These are phyloP conservation scores for Capromys pilorides DNA, from an alignment of 2,797 vertebrate genomes.

Conservation along the genomic window DNA sequence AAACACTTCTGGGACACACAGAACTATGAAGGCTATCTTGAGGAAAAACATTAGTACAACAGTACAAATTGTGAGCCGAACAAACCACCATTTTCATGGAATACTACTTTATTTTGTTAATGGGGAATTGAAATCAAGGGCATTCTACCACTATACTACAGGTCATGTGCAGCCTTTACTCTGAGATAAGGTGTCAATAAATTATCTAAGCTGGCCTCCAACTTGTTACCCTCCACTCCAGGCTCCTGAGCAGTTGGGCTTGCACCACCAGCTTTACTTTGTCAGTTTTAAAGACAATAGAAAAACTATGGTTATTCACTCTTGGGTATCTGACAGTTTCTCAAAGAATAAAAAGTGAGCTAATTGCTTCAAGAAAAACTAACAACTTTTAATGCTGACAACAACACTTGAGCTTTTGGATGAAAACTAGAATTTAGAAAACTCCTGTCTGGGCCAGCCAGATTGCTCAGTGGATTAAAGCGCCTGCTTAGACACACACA, in stretches of 20 bases:
- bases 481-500: too few relatives aligned
- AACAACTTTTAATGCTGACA: background rate
- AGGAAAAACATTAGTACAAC: background rate
- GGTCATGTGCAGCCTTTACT: background rate
- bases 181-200: background rate
- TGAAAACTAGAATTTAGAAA: slow-evolving; percentile 22
- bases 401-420: background rate
- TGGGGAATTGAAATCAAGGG: background rate
- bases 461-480: too few relatives aligned
- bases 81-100: background rate
- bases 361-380: background rate
- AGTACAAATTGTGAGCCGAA: background rate
- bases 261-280: background rate
- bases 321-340: background rate
- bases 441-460: background rate
- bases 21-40: too few relatives aligned
- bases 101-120: background rate
- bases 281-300: background rate
- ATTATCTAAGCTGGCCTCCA: background rate
- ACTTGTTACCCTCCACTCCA: background rate
- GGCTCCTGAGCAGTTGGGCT: background rate
- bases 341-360: background rate
- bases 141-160: background rate
- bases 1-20: background rate
- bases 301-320: background rate